These are phyloP conservation scores for Eupelmus urozonus DNA, from an alignment of 2,888 invertebrate genomes.

Conservation along the genomic window DNA sequence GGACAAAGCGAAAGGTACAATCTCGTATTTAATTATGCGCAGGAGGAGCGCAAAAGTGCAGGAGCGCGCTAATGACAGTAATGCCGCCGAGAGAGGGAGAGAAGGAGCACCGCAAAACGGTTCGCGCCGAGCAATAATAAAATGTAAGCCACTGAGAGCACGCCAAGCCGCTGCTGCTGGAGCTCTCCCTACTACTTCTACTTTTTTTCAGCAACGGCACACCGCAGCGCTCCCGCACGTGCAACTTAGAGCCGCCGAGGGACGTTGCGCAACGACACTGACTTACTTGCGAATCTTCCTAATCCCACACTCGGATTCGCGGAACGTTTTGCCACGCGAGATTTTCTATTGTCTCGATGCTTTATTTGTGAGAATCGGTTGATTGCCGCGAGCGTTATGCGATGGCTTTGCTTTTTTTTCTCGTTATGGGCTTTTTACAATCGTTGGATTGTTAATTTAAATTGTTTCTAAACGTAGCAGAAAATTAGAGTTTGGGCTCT, in stretches of 20 bases:
- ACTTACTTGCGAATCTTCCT: conserved; percentile 31
- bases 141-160: conserved; percentile 61
- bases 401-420: neutral
- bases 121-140: conserved; percentile 69
- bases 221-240: neutral
- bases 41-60: conserved; percentile 47
- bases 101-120: conserved; percentile 63
- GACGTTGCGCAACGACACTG: conserved; percentile 58
- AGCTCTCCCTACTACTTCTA: neutral
- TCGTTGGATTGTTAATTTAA: too few species aligned
- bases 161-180: neutral
- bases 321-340: conserved; percentile 1
- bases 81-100: conserved; percentile 58
- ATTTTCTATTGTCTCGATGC: conserved; percentile 27
- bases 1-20: conserved; percentile 69
- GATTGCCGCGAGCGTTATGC: neutral
- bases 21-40: conserved; percentile 74
- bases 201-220: conserved; percentile 8
- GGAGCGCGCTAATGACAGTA: conserved; percentile 72
- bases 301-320: conserved; percentile 34
- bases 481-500: too few species aligned
- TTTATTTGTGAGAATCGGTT: conserved; percentile 44
- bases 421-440: neutral
- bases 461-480: too few species aligned
- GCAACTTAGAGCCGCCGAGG: too few species aligned